These are phyloP conservation scores for Cyprinodon variegatus DNA, from an alignment of 2,113 vertebrate species.

Conservation along the genomic window DNA sequence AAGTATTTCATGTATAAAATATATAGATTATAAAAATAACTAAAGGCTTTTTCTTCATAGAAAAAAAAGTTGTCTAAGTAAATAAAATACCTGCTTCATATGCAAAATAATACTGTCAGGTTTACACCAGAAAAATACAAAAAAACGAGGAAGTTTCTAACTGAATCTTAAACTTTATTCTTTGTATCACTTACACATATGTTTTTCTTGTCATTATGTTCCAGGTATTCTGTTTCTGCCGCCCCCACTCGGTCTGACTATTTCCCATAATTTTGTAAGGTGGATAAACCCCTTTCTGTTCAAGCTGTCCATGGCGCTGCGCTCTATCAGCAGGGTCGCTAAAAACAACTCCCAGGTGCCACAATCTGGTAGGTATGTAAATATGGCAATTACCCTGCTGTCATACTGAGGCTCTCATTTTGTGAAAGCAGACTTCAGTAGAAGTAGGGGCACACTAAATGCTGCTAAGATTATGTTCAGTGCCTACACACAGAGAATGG, in stretches of 20 bases:
- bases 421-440: conserved; percentile 12
- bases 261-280: conserved; percentile 49
- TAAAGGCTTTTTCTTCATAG: neutral
- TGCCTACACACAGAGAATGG: neutral
- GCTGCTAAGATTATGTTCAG: neutral
- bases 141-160: neutral
- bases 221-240: conserved; percentile 52
- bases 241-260: conserved; percentile 57
- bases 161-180: neutral
- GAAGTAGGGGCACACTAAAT: conserved; percentile 16
- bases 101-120: neutral
- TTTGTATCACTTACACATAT: conserved; percentile 7
- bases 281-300: conserved; percentile 53
- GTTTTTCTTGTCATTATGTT: conserved; percentile 26
- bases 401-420: conserved; percentile 41
- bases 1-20: conserved; percentile 22
- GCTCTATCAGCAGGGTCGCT: conserved; percentile 40
- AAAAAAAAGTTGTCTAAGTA: neutral
- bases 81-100: neutral
- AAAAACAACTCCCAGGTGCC: conserved; percentile 52
- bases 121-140: neutral
- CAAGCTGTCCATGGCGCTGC: conserved; percentile 50
- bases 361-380: conserved; percentile 62
- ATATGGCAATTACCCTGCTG: conserved; percentile 58
- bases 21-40: neutral